These are phyloP conservation scores for Eremobia ochroleuca DNA, from an alignment of 2,888 invertebrate species.

Conservation along the genomic window DNA sequence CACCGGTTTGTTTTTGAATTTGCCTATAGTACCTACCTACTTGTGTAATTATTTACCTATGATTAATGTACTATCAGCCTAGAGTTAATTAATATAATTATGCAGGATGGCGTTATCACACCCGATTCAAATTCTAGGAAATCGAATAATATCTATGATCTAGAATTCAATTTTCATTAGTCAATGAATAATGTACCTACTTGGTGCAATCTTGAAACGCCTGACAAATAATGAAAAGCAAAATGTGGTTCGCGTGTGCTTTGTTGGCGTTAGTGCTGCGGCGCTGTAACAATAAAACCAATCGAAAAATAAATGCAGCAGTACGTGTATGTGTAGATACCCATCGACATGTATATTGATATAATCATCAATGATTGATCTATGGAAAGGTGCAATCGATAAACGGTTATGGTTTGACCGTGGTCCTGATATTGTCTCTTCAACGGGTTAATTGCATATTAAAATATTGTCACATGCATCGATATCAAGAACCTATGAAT, in stretches of 20 bases:
- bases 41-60: background rate
- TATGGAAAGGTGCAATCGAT: constrained; percentile 23
- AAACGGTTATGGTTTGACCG: constrained; percentile 16
- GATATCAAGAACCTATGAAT: background rate
- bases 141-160: background rate
- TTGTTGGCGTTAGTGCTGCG: constrained; percentile 38
- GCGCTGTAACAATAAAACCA: constrained; percentile 47
- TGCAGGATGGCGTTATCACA: background rate
- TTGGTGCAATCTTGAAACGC: constrained; percentile 44
- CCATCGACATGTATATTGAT: constrained; percentile 23
- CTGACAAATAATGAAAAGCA: constrained; percentile 63
- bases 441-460: background rate
- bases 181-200: constrained; percentile 10
- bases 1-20: too few species aligned
- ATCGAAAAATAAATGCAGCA: constrained; percentile 22
- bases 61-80: background rate
- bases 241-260: constrained; percentile 47
- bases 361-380: constrained; percentile 26
- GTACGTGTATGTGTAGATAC: constrained; percentile 6
- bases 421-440: constrained; percentile 2
- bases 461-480: background rate
- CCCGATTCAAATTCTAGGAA: constrained; percentile 9
- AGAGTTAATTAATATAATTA: background rate
- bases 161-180: background rate
- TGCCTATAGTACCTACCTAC: background rate